Conservation (phyloP, 2,797 vertebrate genomes). For the Acanthurus lineatus region DNA sequence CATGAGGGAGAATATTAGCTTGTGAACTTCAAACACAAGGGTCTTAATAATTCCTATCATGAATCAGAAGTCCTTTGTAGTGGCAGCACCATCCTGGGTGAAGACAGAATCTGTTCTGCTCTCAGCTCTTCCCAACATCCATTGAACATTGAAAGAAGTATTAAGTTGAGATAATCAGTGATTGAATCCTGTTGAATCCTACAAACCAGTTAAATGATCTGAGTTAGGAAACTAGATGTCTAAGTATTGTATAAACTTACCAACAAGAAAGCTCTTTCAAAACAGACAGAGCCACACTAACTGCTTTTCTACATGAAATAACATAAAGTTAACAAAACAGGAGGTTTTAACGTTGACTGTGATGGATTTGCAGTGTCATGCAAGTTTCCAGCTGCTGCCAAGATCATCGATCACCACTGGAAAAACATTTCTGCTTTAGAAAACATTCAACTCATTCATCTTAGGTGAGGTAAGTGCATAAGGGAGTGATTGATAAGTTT, state of each 20-base stretch:
- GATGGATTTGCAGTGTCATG: slow-evolving; percentile 3
- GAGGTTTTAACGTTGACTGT: background rate
- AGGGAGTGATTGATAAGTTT: too few relatives aligned
- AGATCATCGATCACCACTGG: background rate
- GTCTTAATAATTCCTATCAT: slow-evolving; percentile 32
- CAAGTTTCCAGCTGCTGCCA: background rate
- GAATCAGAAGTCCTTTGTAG: slow-evolving; percentile 29
- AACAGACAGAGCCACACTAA: background rate
- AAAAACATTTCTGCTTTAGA: background rate
- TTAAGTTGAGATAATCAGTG: background rate
- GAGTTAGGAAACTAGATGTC: background rate
- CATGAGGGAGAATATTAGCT: slow-evolving; percentile 42
- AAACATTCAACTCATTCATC: background rate
- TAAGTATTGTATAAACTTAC: background rate
- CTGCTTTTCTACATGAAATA: background rate
- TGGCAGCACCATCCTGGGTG: background rate
- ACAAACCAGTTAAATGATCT: background rate
- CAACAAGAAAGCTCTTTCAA: background rate
- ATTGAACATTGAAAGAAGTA: background rate
- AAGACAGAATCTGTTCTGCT: slow-evolving; percentile 13
- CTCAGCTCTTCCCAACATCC: background rate
- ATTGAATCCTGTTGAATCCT: background rate
- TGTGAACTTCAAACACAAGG: slow-evolving; percentile 60
- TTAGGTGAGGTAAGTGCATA: background rate
- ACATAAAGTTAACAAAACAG: background rate